Evolutionary conservation across 2,888 invertebrate species (phyloP).

Genomic region (Thumatha senex): DNA sequence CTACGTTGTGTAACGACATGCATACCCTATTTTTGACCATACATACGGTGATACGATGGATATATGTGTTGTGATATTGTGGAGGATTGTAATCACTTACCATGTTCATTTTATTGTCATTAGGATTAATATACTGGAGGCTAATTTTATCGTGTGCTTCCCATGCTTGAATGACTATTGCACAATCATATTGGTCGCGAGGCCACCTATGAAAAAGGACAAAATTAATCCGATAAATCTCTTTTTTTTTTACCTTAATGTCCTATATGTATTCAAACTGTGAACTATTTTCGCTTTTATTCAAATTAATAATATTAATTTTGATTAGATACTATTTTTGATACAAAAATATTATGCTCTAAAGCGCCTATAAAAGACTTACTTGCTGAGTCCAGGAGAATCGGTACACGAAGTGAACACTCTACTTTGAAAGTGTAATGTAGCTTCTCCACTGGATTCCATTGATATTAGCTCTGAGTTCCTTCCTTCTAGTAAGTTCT

Average conservation of each 20-base stretch:
- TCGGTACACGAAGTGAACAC: slow-evolving; percentile 59
- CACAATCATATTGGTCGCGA: slow-evolving; percentile 59
- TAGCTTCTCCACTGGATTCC: slow-evolving; percentile 60
- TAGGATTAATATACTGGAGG: slow-evolving; percentile 37
- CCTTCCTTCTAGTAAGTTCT: slow-evolving; percentile 48
- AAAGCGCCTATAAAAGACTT: no score
- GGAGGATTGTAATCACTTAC: slow-evolving; percentile 44
- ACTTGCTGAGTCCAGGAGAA: slow-evolving; percentile 47
- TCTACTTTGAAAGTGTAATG: slow-evolving; percentile 60
- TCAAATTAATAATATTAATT: no score
- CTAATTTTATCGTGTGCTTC: slow-evolving; percentile 63
- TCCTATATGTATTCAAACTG: no score
- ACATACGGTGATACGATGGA: no score
- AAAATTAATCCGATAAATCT: background rate
- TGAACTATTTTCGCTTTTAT: no score
- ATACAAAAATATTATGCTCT: no score
- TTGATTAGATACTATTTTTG: no score
- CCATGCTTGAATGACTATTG: slow-evolving; percentile 63
- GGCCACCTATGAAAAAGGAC: slow-evolving; percentile 60
- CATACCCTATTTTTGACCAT: no score
- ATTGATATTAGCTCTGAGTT: slow-evolving; percentile 60
- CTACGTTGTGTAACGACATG: no score
- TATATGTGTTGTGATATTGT: no score
- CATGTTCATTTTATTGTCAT: slow-evolving; percentile 45
- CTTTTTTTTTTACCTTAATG: no score